Conservation (phyloP, 2,113 vertebrate species). For the Tachuris rubrigastra region DNA sequence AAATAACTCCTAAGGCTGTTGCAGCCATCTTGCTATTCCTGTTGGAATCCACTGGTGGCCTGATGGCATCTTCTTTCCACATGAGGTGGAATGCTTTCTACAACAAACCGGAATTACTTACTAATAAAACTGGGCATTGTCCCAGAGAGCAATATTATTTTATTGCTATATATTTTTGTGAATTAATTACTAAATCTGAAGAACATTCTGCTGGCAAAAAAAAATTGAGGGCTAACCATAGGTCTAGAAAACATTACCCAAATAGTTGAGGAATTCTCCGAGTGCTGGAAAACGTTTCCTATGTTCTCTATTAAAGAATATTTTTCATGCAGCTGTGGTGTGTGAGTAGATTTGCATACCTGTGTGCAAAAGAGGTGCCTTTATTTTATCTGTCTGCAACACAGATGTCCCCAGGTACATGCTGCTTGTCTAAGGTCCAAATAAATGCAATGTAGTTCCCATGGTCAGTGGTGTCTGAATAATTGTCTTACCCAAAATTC, state of each 20-base stretch:
- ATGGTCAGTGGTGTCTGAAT: background rate
- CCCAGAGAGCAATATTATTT: background rate
- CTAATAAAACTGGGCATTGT: background rate
- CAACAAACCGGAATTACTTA: background rate
- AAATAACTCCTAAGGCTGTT: background rate
- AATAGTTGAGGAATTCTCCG: background rate
- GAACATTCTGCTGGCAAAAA: background rate
- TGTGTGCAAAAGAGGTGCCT: background rate
- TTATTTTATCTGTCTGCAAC: background rate
- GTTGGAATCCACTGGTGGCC: background rate
- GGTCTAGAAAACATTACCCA: background rate
- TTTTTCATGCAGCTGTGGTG: background rate
- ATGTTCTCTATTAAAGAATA: background rate
- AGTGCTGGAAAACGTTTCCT: background rate
- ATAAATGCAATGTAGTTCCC: background rate
- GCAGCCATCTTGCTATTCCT: background rate
- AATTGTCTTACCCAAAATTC: background rate
- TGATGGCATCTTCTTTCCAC: background rate
- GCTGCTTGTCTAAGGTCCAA: background rate
- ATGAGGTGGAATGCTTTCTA: background rate
- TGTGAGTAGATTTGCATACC: background rate
- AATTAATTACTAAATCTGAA: background rate
- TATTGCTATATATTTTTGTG: background rate
- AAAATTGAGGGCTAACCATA: background rate
- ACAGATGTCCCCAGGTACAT: background rate